A percentile compares a stretch with the other conserved stretches of the same genome.
These are phyloP conservation scores for Etheostoma nigrum DNA, from an alignment of 2,797 vertebrate genomes.

Conservation along the genomic window DNA sequence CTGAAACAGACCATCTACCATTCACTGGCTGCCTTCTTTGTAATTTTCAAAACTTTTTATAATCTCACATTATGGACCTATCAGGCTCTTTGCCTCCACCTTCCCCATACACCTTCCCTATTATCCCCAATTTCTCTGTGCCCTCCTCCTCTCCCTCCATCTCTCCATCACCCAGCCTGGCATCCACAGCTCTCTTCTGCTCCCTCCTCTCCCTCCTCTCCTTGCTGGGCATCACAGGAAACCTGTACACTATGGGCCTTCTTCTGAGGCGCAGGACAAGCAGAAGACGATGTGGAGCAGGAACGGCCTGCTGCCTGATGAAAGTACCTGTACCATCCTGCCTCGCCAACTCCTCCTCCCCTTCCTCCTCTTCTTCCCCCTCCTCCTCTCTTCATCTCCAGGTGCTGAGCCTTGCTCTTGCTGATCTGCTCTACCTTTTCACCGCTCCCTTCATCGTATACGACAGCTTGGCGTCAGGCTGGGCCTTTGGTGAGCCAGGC, in stretches of 20 bases:
- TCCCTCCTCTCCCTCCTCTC: slow-evolving; percentile 87
- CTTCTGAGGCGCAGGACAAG: slow-evolving; percentile 82
- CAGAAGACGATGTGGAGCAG: slow-evolving; percentile 68
- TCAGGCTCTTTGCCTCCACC: slow-evolving; percentile 74
- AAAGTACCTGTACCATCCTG: slow-evolving; percentile 72
- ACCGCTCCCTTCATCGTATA: slow-evolving; percentile 91
- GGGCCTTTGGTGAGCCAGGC: slow-evolving; percentile 89
- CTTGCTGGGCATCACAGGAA: slow-evolving; percentile 86
- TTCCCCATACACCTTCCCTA: slow-evolving; percentile 72
- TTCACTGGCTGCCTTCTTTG: background rate
- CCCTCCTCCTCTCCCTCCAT: slow-evolving; percentile 78
- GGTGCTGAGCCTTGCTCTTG: slow-evolving; percentile 89
- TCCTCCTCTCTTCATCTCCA: slow-evolving; percentile 88
- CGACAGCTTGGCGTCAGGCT: slow-evolving; percentile 87
- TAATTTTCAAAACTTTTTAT: slow-evolving; percentile 8
- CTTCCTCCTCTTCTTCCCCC: slow-evolving; percentile 77
- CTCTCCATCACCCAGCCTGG: slow-evolving; percentile 84
- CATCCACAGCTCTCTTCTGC: slow-evolving; percentile 86
- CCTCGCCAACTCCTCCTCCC: slow-evolving; percentile 75
- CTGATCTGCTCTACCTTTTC: slow-evolving; percentile 90
- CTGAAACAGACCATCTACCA: slow-evolving; percentile 33
- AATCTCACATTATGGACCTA: slow-evolving; percentile 76
- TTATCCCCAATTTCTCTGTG: slow-evolving; percentile 76
- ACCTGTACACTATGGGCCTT: slow-evolving; percentile 88
- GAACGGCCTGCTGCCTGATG: slow-evolving; percentile 71